These are phyloP conservation scores for Dynastes maya DNA, from an alignment of 2,888 invertebrate species.

Conservation along the genomic window DNA sequence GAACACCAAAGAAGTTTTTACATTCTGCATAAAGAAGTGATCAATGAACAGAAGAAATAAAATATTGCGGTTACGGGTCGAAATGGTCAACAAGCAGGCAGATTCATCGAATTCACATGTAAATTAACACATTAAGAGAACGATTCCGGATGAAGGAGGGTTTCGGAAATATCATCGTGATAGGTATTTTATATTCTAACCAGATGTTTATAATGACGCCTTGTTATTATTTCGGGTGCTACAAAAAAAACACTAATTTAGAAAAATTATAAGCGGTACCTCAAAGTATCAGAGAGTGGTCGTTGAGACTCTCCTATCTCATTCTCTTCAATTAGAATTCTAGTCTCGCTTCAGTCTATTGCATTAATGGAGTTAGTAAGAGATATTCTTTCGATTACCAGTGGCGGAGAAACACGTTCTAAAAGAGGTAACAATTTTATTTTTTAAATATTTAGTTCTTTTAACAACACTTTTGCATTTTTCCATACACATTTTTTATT, in stretches of 20 bases:
- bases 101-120: slow-evolving; percentile 53
- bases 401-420: slow-evolving; percentile 51
- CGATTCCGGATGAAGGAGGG: slow-evolving; percentile 48
- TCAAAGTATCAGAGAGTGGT: slow-evolving; percentile 48
- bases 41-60: not conserved
- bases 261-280: slow-evolving; percentile 55
- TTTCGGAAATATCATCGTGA: slow-evolving; percentile 54
- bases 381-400: slow-evolving; percentile 54
- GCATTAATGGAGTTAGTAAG: slow-evolving; percentile 60
- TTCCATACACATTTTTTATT: too few species aligned
- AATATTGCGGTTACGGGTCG: not conserved
- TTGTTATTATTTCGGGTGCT: slow-evolving; percentile 56
- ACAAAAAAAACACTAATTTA: slow-evolving; percentile 54
- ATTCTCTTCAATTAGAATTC: slow-evolving; percentile 55
- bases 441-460: too few species aligned
- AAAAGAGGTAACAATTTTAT: not conserved
- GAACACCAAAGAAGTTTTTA: not conserved
- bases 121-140: slow-evolving; percentile 58
- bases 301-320: slow-evolving; percentile 53
- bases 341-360: slow-evolving; percentile 55
- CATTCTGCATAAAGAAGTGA: not conserved
- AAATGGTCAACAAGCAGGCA: slow-evolving; percentile 22
- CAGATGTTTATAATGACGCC: slow-evolving; percentile 58
- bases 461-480: too few species aligned
- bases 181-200: slow-evolving; percentile 58